Percentiles rank a stretch among this genome's conserved stretches.
Evolutionary conservation across 2,113 vertebrate species (phyloP).

Genomic region (Machaerirhynchus nigripectus): DNA sequence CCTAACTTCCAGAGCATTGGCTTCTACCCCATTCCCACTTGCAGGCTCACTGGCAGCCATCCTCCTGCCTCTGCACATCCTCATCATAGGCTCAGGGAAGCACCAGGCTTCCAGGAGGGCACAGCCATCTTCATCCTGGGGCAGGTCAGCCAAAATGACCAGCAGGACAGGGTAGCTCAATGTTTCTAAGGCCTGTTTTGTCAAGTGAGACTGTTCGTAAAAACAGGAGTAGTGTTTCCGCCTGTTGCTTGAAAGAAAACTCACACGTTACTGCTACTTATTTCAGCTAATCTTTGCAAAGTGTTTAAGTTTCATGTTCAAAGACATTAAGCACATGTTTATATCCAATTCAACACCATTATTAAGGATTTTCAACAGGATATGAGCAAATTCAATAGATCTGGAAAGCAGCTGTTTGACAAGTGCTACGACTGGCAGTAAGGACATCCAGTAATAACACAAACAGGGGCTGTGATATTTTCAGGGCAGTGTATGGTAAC

Average conservation of each 20-base stretch:
- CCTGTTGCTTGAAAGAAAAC: not conserved
- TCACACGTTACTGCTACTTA: not conserved
- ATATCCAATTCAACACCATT: constrained; percentile 12
- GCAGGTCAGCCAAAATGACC: not conserved
- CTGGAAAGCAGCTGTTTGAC: constrained; percentile 27
- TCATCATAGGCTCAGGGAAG: not conserved
- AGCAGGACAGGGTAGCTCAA: not conserved
- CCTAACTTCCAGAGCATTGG: not conserved
- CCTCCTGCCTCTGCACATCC: too few relatives aligned
- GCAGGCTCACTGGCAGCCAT: not conserved
- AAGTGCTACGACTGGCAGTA: constrained; percentile 10
- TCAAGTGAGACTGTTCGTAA: not conserved
- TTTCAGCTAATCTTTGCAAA: constrained; percentile 23
- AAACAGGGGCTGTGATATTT: not conserved
- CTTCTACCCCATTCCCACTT: not conserved
- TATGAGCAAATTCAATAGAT: constrained; percentile 41
- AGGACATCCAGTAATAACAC: not conserved
- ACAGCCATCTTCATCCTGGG: not conserved
- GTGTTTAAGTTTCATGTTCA: constrained; percentile 4
- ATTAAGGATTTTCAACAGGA: constrained; percentile 62
- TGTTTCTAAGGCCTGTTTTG: not conserved
- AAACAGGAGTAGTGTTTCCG: not conserved
- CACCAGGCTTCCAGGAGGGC: not conserved
- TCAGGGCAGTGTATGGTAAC: not conserved
- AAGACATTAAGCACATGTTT: constrained; percentile 43